phyloP scores from a whole-genome alignment of 1,140 invertebrate genomes.

The Achroia grisella region DNA sequence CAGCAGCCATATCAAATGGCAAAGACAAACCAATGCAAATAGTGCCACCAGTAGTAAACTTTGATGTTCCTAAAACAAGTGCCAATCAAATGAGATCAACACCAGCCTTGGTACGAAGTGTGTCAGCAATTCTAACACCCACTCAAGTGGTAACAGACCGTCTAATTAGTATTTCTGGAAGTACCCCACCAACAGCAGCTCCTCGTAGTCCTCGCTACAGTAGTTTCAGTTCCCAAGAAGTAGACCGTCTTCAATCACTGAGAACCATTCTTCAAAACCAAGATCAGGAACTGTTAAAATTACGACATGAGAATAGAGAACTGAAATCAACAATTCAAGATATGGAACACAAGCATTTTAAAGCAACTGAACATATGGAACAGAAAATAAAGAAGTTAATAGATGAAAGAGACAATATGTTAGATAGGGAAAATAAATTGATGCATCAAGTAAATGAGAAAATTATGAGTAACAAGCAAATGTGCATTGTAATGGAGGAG shows the following conservation, averaged over 20 bases:
- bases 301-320: conserved; percentile 53
- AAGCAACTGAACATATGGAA: conserved; percentile 40
- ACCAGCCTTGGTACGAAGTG: conserved; percentile 47
- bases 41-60: conserved; percentile 49
- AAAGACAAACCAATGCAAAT: conserved; percentile 58
- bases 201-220: conserved; percentile 37
- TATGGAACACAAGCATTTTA: conserved; percentile 31
- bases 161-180: conserved; percentile 47
- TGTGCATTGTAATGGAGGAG: conserved; percentile 64
- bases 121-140: conserved; percentile 56
- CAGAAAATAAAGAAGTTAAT: conserved; percentile 47
- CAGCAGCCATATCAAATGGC: conserved; percentile 23
- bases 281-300: conserved; percentile 50
- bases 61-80: conserved; percentile 25
- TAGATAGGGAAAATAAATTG: conserved; percentile 44
- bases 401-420: conserved; percentile 38
- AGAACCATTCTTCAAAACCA: conserved; percentile 53
- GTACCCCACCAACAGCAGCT: conserved; percentile 45
- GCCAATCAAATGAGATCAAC: conserved; percentile 19
- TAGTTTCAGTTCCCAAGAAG: conserved; percentile 32
- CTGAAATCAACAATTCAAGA: conserved; percentile 45
- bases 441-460: conserved; percentile 53
- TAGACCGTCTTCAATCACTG: conserved; percentile 45
- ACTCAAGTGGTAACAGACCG: conserved; percentile 51
- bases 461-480: conserved; percentile 52